Evolutionary conservation across 2,797 vertebrate genomes (phyloP), one percentile per base, ranked within the genome.

Genomic region (Lophius americanus): DNA sequence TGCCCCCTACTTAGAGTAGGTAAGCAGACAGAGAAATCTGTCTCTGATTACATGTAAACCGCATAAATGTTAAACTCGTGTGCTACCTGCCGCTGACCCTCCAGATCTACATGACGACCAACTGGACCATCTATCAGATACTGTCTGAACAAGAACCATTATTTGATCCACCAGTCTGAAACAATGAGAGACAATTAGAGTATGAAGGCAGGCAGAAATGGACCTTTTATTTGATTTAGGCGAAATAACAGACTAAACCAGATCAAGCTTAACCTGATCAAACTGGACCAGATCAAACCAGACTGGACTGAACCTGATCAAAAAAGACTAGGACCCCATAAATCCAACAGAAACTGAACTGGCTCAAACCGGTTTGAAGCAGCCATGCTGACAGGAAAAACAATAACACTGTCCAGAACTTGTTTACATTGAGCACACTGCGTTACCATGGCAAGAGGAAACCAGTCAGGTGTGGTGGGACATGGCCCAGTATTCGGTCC

Each of bases 141-240:
- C 39, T 9, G 39, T 41, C 41, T 42, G 41, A 42, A 38, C 4
- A 38, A 4, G 37, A 38, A 38, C 4, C 43, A 23, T 23, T n/a
- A 13, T 13, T n/a, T 7, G 53, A 13, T 13, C 2, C 23, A 4
- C 8, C 3, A 2, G 12, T 42, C 39, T 63, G 39, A 54, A 7
- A 46, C 49, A 79, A 72, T 1, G 10, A 77, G 32, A 13, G 73
- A 69, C 10, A 11, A 10, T 51, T 56, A 13, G 43, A 72, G 47
- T 60, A 48, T 82, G 85, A 86, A 85, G 82, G 86, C 89, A 91
- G 91, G 89, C 89, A 92, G 89, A 92, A 89, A 92, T 88, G 86
- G 82, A 90, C 89, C 85, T 81, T 73, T 90, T 91, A 82, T 89
- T 92, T 85, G 66, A 70, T 63, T 82, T 52, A 70, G 85, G 80